phyloP scores from a whole-genome alignment of 1,140 invertebrate species.

The Cardiocondyla obscurior region DNA sequence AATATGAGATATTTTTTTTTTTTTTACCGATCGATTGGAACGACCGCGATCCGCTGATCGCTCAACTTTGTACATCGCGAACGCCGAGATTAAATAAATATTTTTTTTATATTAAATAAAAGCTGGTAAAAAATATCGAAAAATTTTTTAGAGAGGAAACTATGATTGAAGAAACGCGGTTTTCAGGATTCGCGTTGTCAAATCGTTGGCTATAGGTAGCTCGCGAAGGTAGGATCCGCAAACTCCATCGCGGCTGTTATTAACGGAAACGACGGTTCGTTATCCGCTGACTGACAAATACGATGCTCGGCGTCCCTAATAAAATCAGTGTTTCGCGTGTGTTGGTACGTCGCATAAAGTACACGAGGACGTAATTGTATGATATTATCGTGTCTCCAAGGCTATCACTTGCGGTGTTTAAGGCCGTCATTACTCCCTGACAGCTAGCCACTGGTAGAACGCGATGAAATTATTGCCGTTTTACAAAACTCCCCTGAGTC shows the following conservation, averaged over 20 bases:
- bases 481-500: constrained; percentile 55
- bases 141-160: background rate
- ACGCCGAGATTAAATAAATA: constrained; percentile 7
- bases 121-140: background rate
- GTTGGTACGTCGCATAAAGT: constrained; percentile 65
- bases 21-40: constrained; percentile 58
- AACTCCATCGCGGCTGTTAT: constrained; percentile 33
- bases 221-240: background rate
- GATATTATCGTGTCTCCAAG: constrained; percentile 67
- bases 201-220: background rate
- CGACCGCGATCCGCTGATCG: background rate
- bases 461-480: constrained; percentile 65
- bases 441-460: constrained; percentile 64
- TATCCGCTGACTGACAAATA: constrained; percentile 54
- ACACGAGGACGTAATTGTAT: constrained; percentile 66
- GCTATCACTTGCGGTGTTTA: constrained; percentile 71
- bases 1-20: constrained; percentile 74
- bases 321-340: constrained; percentile 56
- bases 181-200: background rate
- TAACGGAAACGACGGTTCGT: constrained; percentile 47
- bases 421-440: constrained; percentile 69
- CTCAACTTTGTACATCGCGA: too few relatives aligned
- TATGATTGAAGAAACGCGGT: background rate
- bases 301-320: constrained; percentile 42
- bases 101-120: too few relatives aligned